Conservation (phyloP, 35 echinoderm and acorn worm genomes). For the Chiridota heheva region DNA sequence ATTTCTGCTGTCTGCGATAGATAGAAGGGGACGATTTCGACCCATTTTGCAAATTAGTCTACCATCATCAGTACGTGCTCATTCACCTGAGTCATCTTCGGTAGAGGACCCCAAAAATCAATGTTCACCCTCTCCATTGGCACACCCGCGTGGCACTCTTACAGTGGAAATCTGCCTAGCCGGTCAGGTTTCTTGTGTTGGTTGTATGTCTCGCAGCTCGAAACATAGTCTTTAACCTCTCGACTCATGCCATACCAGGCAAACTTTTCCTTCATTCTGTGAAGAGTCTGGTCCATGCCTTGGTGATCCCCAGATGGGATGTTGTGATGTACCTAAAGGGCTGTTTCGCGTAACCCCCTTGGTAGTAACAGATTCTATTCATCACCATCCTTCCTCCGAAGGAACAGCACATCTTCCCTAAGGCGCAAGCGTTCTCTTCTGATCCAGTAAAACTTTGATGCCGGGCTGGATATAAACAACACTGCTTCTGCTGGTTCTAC, state of each 20-base stretch:
- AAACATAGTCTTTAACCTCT: constrained; percentile 2
- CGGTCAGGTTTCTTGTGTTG: neutral
- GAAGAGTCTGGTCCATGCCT: neutral
- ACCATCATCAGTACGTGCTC: constrained; percentile 13
- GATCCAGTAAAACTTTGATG: constrained; percentile 22
- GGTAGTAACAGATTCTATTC: neutral
- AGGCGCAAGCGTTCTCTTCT: constrained; percentile 1
- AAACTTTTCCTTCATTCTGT: constrained; percentile 10
- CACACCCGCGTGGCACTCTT: no score
- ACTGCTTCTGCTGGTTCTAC: no score
- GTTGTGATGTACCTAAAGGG: neutral
- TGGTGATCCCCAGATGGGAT: constrained; percentile 9
- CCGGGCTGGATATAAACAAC: no score
- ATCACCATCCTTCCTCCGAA: neutral
- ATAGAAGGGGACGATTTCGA: neutral
- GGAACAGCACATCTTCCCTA: neutral
- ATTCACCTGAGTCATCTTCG: neutral
- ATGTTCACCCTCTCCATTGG: neutral
- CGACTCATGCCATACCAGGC: constrained; percentile 1
- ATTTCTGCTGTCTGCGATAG: no score
- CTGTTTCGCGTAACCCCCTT: neutral
- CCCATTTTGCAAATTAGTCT: no score
- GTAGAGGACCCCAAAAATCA: constrained; percentile 36
- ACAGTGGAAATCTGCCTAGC: neutral
- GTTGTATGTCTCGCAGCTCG: no score